Conservation (phyloP, 2,888 invertebrate species). For the Clostera curtula region DNA sequence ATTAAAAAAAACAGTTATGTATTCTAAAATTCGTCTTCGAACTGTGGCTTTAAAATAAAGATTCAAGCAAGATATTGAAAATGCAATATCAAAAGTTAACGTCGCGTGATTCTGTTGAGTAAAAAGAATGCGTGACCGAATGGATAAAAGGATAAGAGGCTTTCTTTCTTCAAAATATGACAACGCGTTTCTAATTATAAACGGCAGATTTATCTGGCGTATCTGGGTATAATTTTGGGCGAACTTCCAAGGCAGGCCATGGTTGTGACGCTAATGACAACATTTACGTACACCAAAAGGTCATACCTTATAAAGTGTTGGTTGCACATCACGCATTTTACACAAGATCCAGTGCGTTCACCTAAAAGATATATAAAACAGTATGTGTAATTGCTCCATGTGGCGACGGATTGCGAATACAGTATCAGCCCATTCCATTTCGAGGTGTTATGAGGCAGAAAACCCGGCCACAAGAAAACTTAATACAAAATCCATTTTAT, state of each 20-base stretch:
- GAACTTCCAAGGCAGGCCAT: conserved; percentile 40
- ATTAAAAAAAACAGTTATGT: no score
- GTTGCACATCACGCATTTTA: background rate
- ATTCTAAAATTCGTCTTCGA: no score
- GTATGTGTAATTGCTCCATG: background rate
- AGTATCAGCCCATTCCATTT: no score
- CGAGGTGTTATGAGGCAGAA: no score
- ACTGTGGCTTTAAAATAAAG: no score
- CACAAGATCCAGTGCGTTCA: conserved; percentile 3
- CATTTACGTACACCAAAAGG: conserved; percentile 23
- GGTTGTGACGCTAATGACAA: conserved; percentile 27
- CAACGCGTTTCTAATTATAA: conserved; percentile 27
- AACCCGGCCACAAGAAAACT: no score
- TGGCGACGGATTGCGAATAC: no score
- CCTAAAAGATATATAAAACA: conserved; percentile 4
- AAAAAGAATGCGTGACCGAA: no score
- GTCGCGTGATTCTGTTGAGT: no score
- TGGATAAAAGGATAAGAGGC: conserved; percentile 4
- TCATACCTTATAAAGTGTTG: conserved; percentile 7
- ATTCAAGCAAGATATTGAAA: no score
- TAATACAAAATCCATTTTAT: no score
- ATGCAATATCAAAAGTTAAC: no score
- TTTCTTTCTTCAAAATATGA: conserved; percentile 18
- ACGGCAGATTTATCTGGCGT: conserved; percentile 26
- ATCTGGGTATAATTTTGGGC: conserved; percentile 43